phyloP scores from a whole-genome alignment of 2,888 invertebrate genomes.

The Limenitis camilla region DNA sequence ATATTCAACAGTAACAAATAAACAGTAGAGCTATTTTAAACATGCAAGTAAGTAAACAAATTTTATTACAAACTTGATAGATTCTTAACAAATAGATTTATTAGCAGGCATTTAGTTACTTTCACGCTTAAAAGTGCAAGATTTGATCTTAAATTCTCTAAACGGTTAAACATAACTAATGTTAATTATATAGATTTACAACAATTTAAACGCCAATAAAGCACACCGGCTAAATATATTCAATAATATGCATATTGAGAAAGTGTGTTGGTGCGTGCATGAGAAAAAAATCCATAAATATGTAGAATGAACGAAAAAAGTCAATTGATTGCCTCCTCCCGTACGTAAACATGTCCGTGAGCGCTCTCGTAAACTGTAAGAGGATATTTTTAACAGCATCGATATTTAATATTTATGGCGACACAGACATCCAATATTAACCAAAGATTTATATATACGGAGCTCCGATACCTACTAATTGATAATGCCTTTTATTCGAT shows the following conservation, averaged over 20 bases:
- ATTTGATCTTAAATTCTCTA: constrained; percentile 13
- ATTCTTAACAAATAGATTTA: no score
- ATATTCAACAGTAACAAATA: no score
- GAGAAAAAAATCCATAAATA: constrained; percentile 37
- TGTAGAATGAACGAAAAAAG: constrained; percentile 55
- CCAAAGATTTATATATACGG: constrained; percentile 63
- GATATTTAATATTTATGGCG: constrained; percentile 74
- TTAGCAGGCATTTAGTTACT: background rate
- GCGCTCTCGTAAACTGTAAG: constrained; percentile 72
- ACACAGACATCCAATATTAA: constrained; percentile 70
- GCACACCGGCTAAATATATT: constrained; percentile 31
- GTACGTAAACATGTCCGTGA: constrained; percentile 67
- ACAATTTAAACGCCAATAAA: constrained; percentile 30
- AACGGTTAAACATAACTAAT: constrained; percentile 12
- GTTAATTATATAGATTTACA: constrained; percentile 24
- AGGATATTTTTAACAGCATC: constrained; percentile 70
- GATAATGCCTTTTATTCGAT: constrained; percentile 30
- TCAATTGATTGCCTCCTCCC: constrained; percentile 60
- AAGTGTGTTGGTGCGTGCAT: constrained; percentile 48
- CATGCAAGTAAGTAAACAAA: no score
- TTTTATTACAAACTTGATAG: no score
- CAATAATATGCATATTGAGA: constrained; percentile 42
- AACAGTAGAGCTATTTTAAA: no score
- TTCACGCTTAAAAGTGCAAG: constrained; percentile 10
- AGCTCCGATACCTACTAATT: constrained; percentile 41